Evolutionary conservation across 2,113 vertebrate species (phyloP).

Genomic region (Mugil cephalus): DNA sequence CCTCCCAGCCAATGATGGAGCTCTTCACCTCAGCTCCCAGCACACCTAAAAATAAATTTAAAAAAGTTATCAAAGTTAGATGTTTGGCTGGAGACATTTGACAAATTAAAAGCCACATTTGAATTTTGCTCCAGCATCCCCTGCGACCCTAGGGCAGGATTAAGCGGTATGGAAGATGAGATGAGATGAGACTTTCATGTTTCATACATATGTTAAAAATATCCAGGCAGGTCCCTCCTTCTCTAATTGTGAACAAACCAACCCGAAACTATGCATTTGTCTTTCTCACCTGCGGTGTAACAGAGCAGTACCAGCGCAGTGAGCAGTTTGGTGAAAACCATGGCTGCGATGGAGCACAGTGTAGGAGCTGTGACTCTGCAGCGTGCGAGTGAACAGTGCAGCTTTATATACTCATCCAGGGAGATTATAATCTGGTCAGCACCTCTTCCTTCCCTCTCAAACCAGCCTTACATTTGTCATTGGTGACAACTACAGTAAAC

Average conservation of each 20-base stretch:
- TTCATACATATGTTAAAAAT: no score
- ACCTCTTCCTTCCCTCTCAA: no score
- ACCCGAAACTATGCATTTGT: not conserved
- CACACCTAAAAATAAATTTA: constrained; percentile 24
- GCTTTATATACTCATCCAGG: constrained; percentile 26
- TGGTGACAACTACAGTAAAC: no score
- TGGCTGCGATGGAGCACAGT: constrained; percentile 3
- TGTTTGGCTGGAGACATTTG: no score
- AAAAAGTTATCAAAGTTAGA: no score
- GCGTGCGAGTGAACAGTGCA: not conserved
- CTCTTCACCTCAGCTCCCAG: constrained; percentile 22
- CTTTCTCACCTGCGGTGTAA: constrained; percentile 43
- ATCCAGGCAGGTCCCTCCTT: no score
- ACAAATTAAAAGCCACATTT: not conserved
- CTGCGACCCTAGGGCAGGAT: no score
- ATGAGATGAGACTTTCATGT: no score
- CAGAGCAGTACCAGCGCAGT: constrained; percentile 32
- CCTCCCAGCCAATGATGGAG: constrained; percentile 24
- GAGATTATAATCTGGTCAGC: constrained; percentile 17
- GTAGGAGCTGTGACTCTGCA: not conserved
- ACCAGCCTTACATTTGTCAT: not conserved
- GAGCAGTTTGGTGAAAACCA: constrained; percentile 42
- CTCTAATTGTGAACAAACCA: no score
- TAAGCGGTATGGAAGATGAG: no score
- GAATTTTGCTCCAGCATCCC: no score